phyloP scores from a whole-genome alignment of 2,888 invertebrate genomes.

The Drosophila prolongata region DNA sequence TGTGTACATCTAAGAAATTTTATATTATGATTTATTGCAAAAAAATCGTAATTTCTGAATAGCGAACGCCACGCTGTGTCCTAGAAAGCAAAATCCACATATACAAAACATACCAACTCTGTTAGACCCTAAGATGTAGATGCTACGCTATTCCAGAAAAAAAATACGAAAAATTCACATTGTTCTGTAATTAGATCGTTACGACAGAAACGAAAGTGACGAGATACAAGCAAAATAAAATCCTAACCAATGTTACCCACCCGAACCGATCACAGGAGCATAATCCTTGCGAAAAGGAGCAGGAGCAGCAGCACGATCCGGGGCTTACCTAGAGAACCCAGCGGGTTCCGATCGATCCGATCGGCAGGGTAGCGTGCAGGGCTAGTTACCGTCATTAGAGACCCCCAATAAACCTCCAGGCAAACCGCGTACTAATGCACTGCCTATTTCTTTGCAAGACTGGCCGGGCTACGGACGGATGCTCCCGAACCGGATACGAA shows the following conservation, averaged over 20 bases:
- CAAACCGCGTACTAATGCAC: constrained; percentile 66
- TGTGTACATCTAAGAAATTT: constrained; percentile 64
- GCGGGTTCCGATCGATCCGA: constrained; percentile 5
- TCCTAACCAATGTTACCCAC: constrained; percentile 68
- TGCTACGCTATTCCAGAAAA: constrained; percentile 47
- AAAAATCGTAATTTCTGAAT: constrained; percentile 16
- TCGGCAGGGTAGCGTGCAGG: constrained; percentile 33
- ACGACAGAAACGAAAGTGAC: constrained; percentile 34
- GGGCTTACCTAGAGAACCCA: constrained; percentile 5
- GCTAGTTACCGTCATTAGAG: constrained; percentile 25
- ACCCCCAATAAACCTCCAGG: constrained; percentile 33
- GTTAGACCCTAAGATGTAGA: constrained; percentile 69
- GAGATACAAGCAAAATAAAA: constrained; percentile 60
- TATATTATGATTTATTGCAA: constrained; percentile 37
- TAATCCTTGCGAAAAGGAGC: constrained; percentile 8
- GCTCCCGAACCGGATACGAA: constrained; percentile 46
- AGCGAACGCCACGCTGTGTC: constrained; percentile 13
- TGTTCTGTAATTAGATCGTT: constrained; percentile 63
- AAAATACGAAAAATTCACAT: constrained; percentile 29
- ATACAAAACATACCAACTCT: constrained; percentile 45
- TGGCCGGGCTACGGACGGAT: constrained; percentile 54
- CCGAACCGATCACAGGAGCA: constrained; percentile 53
- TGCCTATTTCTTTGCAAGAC: constrained; percentile 78
- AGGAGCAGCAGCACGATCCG: constrained; percentile 14
- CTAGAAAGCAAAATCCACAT: constrained; percentile 31